Conservation (phyloP, 2,888 invertebrate genomes). For the Synanthedon myopaeformis region DNA sequence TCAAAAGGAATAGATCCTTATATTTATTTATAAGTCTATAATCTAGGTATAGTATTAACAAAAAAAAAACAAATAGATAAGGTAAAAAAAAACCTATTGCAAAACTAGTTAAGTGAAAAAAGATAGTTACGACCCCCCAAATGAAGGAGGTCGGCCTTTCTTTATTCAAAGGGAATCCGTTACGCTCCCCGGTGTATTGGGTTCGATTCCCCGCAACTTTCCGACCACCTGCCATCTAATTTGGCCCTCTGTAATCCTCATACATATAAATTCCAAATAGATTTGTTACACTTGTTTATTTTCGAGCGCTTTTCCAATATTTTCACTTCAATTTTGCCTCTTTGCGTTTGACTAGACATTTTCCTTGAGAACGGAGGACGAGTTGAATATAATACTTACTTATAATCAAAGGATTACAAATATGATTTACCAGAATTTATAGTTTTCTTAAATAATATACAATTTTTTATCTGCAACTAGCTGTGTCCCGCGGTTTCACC, state of each 20-base stretch:
- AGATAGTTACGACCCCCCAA: background rate
- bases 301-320: background rate
- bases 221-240: conserved; percentile 44
- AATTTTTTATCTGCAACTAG: no score
- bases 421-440: no score
- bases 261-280: conserved; percentile 38
- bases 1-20: no score
- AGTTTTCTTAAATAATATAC: no score
- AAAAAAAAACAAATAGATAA: background rate
- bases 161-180: conserved; percentile 20
- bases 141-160: conserved; percentile 2
- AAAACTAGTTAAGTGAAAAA: background rate
- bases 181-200: conserved; percentile 18
- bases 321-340: no score
- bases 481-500: no score
- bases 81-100: background rate
- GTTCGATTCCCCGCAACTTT: conserved; percentile 22
- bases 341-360: no score
- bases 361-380: no score
- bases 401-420: no score
- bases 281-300: conserved; percentile 20
- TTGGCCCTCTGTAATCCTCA: conserved; percentile 35
- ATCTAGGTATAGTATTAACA: no score
- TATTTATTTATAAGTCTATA: no score
- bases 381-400: no score